Evolutionary conservation across 1,140 invertebrate genomes (phyloP), one percentile per base, ranked within the genome.

Genomic region (Nephotettix cincticeps): DNA sequence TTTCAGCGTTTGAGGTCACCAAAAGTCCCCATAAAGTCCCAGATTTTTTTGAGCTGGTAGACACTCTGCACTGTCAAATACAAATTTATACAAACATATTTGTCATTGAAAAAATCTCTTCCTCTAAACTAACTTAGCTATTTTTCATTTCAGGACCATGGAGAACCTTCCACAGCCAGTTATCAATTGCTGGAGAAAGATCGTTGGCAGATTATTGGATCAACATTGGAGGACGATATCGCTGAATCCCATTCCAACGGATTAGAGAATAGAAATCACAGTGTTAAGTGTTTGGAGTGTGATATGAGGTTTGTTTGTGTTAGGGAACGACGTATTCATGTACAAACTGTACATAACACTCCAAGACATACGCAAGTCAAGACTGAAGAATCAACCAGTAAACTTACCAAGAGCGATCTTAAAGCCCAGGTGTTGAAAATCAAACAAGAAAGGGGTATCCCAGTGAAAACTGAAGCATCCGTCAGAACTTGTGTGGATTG

Each of bases 271-370:
- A 14, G 56, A 6, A 61, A 61, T n/a, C 56, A 61, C 56, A 61
- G 56, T 27, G 56, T 61, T 40, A 51, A 63, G 17, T 78, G 77
- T 61, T 47, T 73, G 1, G 72, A 84, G 68, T 91, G 90, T 75
- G 83, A 83, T 1, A 84, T 86, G 71, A 83, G 84, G 17, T 90
- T 90, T 74, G 82, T 86, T 19, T 87, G 87, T 30, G 83, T 87
- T 0, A 89, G 89, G 70, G 89, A 91, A 75, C 80, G 89, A 36
- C 80, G 88, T 43, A 83, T 88, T 21, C 89, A 91, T 75, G 84
- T 84, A 73, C 82, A 80, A 21, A 79, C 83, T 30, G 72, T 81
- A 11, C 81, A 84, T 79, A 75, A 65, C 21, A 61, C 23, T n/a
- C 63, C n/a, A 17, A 47, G 14, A n/a, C 54, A 21, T 36, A 69